Conservation (phyloP, 1,140 invertebrate species). For the Cherax quadricarinatus region DNA sequence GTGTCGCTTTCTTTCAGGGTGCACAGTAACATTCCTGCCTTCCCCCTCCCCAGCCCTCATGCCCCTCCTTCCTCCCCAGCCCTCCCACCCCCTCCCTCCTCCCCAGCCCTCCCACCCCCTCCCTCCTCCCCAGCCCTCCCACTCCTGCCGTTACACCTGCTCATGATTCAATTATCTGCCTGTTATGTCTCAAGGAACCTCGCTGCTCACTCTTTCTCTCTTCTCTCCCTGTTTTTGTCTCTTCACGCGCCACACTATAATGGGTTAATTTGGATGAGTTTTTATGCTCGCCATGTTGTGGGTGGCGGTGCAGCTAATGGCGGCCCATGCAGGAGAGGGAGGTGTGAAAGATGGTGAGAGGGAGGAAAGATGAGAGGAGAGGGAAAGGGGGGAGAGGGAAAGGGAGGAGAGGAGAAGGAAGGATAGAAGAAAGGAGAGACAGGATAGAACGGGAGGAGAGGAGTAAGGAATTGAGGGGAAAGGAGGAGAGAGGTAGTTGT, state of each 20-base stretch:
- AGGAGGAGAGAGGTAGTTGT: background rate
- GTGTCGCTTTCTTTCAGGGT: too few species aligned
- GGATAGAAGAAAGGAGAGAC: too few species aligned
- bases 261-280: constrained; percentile 33
- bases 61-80: too few species aligned
- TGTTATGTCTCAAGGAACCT: too few species aligned
- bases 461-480: too few species aligned
- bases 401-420: too few species aligned
- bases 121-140: background rate
- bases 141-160: background rate
- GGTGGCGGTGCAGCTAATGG: background rate
- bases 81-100: background rate
- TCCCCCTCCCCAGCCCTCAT: constrained; percentile 7
- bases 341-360: too few species aligned
- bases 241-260: background rate
- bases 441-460: too few species aligned
- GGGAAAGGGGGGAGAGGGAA: too few species aligned
- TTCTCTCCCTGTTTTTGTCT: background rate
- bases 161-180: constrained; percentile 10
- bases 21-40: background rate
- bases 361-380: too few species aligned
- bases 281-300: background rate
- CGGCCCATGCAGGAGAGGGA: too few species aligned
- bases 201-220: background rate
- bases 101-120: background rate